Evolutionary conservation across 2,797 vertebrate genomes (phyloP).

Genomic region (Lates japonicus): DNA sequence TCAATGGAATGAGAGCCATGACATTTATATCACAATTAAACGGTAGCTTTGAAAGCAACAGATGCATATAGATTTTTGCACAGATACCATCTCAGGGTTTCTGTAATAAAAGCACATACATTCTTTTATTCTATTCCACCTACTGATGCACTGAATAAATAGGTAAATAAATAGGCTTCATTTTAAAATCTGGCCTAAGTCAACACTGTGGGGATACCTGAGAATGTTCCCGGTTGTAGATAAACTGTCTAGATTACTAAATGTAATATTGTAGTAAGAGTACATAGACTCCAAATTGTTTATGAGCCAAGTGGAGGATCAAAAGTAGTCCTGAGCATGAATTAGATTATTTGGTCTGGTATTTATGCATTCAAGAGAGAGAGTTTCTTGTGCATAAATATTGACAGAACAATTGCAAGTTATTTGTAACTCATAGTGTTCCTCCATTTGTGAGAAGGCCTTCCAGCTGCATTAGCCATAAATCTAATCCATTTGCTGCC

Average conservation of each 20-base stretch:
- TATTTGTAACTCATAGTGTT: background rate
- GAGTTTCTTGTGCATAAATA: constrained; percentile 3
- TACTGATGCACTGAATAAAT: constrained; percentile 2
- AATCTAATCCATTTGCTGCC: background rate
- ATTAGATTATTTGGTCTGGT: background rate
- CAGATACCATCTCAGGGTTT: constrained; percentile 15
- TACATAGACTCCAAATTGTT: background rate
- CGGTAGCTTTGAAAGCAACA: constrained; percentile 29
- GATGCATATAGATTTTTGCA: constrained; percentile 29
- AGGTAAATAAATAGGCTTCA: constrained; percentile 24
- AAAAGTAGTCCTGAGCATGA: constrained; percentile 2
- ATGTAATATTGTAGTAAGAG: constrained; percentile 1
- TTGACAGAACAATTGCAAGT: background rate
- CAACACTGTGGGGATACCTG: background rate
- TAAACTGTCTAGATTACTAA: constrained; percentile 4
- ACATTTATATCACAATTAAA: constrained; percentile 54
- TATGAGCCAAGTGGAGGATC: constrained; percentile 4
- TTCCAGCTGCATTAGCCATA: background rate
- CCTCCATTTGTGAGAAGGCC: background rate
- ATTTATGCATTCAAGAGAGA: background rate
- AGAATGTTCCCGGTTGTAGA: background rate
- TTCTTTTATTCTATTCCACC: constrained; percentile 6
- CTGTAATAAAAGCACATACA: constrained; percentile 20
- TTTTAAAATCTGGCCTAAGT: constrained; percentile 6
- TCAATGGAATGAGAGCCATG: constrained; percentile 42